Evolutionary conservation across 2,797 vertebrate genomes (phyloP).

Genomic region (Buphagus erythrorhynchus): DNA sequence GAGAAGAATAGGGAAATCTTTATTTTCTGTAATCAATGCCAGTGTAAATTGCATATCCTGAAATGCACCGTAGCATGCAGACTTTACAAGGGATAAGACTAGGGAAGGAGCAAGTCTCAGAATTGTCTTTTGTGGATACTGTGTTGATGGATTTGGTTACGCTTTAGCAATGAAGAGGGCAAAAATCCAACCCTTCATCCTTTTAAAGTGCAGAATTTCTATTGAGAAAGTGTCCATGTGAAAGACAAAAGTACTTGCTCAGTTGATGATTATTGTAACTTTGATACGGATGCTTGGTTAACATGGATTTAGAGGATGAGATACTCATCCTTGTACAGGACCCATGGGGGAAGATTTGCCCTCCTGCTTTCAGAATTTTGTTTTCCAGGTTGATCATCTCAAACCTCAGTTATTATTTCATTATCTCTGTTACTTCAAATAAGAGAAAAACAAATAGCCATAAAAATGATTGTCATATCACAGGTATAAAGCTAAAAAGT

Average conservation of each 20-base stretch:
- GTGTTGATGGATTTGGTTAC: neutral
- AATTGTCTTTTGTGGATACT: neutral
- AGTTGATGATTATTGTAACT: neutral
- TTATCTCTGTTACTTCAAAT: neutral
- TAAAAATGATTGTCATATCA: neutral
- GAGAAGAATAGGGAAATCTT: conserved; percentile 19
- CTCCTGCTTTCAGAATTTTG: neutral
- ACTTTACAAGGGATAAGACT: neutral
- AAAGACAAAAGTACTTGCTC: neutral
- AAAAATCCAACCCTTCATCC: neutral
- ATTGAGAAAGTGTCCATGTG: neutral
- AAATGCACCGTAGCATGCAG: neutral
- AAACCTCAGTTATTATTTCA: neutral
- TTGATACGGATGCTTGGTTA: neutral
- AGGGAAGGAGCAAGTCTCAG: neutral
- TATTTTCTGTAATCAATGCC: neutral
- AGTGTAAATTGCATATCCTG: neutral
- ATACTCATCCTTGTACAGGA: neutral
- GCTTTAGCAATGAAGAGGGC: neutral
- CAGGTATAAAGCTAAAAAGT: neutral
- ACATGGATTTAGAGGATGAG: neutral
- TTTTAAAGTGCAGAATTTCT: neutral
- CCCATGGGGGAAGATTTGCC: neutral
- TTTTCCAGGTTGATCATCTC: neutral
- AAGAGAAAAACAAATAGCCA: neutral